A percentile compares a stretch with the other conserved stretches of the same genome.
phyloP scores from a whole-genome alignment of 2,113 vertebrate species.

The Clarias batrachus region DNA sequence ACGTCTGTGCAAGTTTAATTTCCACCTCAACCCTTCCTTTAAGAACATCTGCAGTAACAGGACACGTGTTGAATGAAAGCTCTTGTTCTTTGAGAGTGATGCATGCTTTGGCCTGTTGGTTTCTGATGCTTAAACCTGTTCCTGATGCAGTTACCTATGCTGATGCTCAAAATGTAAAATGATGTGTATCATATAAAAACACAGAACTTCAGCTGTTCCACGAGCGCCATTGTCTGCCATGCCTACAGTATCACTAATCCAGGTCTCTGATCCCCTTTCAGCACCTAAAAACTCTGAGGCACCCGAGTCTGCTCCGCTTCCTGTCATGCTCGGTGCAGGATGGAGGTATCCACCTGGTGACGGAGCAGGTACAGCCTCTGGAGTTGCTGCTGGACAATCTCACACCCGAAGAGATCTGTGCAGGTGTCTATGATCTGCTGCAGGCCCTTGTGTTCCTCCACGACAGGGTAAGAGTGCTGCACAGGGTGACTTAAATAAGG shows the following conservation, averaged over 20 bases:
- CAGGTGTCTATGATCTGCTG: slow-evolving; percentile 91
- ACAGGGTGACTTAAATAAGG: background rate
- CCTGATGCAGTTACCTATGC: too few relatives aligned
- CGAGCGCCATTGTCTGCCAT: background rate
- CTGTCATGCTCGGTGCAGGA: slow-evolving; percentile 90
- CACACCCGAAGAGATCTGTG: slow-evolving; percentile 86
- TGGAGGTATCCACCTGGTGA: slow-evolving; percentile 89
- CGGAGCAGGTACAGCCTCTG: slow-evolving; percentile 88
- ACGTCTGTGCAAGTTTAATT: background rate
- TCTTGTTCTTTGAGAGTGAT: background rate
- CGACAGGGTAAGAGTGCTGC: slow-evolving; percentile 78
- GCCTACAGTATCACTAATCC: background rate
- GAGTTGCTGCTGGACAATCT: slow-evolving; percentile 78
- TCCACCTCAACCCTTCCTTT: background rate
- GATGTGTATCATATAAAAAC: too few relatives aligned
- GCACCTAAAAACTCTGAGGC: slow-evolving; percentile 95
- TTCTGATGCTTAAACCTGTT: too few relatives aligned
- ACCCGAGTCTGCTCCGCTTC: slow-evolving; percentile 92
- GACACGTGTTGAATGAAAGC: background rate
- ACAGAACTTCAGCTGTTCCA: background rate
- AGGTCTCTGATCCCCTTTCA: slow-evolving; percentile 61
- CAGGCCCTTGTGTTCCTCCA: slow-evolving; percentile 92
- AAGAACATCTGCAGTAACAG: background rate
- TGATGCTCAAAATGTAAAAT: too few relatives aligned
- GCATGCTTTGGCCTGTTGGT: too few relatives aligned